These are phyloP conservation scores for Notodonta dromedarius DNA, from an alignment of 2,888 invertebrate species.

Conservation along the genomic window DNA sequence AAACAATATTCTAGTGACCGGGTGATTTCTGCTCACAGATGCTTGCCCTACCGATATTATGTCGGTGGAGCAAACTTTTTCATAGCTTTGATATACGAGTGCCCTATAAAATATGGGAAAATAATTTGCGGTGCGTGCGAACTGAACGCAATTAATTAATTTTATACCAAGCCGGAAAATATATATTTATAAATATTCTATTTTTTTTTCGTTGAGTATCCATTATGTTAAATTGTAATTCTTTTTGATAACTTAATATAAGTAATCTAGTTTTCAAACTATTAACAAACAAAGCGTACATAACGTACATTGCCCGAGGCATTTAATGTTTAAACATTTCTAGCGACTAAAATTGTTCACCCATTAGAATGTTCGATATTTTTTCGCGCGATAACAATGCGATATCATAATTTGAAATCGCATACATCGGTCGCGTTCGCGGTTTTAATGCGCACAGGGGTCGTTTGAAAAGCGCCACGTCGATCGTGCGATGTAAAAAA, in stretches of 20 bases:
- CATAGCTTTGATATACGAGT: slow-evolving; percentile 72
- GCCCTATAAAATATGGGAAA: slow-evolving; percentile 56
- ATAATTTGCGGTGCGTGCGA: slow-evolving; percentile 34
- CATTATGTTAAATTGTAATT: no score
- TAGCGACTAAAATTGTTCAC: not conserved
- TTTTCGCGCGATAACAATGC: slow-evolving; percentile 38
- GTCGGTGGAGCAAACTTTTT: slow-evolving; percentile 70
- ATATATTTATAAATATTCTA: no score
- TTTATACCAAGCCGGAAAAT: no score
- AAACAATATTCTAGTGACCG: slow-evolving; percentile 86
- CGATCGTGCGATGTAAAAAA: slow-evolving; percentile 75
- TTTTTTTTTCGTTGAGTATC: no score
- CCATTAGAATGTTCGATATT: slow-evolving; percentile 19
- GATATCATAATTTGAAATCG: slow-evolving; percentile 72
- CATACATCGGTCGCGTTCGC: slow-evolving; percentile 60
- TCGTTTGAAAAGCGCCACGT: slow-evolving; percentile 62
- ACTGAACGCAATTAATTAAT: slow-evolving; percentile 14
- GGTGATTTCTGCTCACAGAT: slow-evolving; percentile 80
- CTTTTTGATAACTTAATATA: no score
- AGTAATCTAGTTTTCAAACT: no score
- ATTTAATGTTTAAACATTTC: not conserved
- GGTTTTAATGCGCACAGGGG: slow-evolving; percentile 69
- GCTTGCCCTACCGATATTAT: slow-evolving; percentile 77
- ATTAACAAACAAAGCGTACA: no score
- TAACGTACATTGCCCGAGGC: not conserved